Evolutionary conservation across 2,113 vertebrate species (phyloP).

Genomic region (Anguilla rostrata): DNA sequence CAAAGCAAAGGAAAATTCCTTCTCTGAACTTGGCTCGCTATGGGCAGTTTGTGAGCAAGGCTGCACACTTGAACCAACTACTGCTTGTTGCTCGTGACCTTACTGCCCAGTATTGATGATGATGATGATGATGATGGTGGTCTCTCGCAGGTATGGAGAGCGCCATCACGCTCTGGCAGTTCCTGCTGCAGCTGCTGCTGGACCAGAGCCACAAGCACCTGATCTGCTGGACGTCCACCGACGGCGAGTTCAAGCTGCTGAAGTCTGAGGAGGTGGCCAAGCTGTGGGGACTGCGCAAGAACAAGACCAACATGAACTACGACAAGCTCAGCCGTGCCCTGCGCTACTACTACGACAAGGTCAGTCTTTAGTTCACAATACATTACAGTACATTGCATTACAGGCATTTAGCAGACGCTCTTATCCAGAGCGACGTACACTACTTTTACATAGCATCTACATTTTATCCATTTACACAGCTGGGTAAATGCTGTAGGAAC

Average conservation of each 20-base stretch:
- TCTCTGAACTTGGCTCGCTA: no score
- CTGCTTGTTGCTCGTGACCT: no score
- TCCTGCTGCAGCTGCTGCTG: constrained; percentile 94
- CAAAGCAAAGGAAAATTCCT: no score
- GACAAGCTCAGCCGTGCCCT: constrained; percentile 95
- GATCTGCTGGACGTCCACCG: constrained; percentile 94
- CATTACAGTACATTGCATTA: not conserved
- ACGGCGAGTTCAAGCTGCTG: constrained; percentile 96
- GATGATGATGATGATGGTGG: not conserved
- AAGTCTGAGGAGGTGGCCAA: constrained; percentile 97
- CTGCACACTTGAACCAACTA: no score
- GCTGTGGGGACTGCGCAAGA: constrained; percentile 94
- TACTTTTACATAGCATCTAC: no score
- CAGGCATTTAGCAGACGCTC: no score
- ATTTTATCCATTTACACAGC: no score
- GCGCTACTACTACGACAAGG: constrained; percentile 97
- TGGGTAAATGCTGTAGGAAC: not conserved
- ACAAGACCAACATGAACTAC: constrained; percentile 98
- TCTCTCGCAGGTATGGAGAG: constrained; percentile 87
- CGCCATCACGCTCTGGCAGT: constrained; percentile 97
- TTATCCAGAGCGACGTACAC: no score
- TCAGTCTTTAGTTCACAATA: constrained; percentile 59
- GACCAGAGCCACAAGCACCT: constrained; percentile 95
- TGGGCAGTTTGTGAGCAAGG: no score
- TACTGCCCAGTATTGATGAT: not conserved